phyloP scores from a whole-genome alignment of 2,888 invertebrate genomes.

The Cerastoderma edule region DNA sequence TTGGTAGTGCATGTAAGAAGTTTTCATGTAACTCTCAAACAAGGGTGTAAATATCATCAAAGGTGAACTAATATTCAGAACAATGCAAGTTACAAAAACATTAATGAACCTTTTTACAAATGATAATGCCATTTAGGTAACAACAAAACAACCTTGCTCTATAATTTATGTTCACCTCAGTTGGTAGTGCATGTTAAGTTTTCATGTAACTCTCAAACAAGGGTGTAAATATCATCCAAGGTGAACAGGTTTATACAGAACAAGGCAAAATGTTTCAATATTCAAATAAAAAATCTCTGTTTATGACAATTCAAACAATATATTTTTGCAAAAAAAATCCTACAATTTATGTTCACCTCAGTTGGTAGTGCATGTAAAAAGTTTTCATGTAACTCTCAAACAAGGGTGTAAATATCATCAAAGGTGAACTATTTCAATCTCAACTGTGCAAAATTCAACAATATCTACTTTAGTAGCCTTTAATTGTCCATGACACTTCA shows the following conservation, averaged over 20 bases:
- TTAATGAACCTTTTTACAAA: too few relatives aligned
- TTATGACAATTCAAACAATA: too few relatives aligned
- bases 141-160: too few relatives aligned
- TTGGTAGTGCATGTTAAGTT: conserved; percentile 14
- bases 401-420: conserved; percentile 2
- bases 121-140: too few relatives aligned
- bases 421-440: not conserved
- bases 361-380: conserved; percentile 22
- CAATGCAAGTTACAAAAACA: not conserved
- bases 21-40: not conserved
- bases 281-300: too few relatives aligned
- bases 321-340: too few relatives aligned
- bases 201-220: not conserved
- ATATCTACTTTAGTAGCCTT: too few relatives aligned
- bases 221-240: conserved; percentile 1
- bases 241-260: too few relatives aligned
- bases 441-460: not conserved
- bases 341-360: conserved; percentile 24
- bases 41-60: conserved; percentile 1
- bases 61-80: not conserved
- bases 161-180: conserved; percentile 13
- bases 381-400: conserved; percentile 13
- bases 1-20: conserved; percentile 14
- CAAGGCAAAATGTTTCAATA: too few relatives aligned
- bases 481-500: too few relatives aligned